Base-by-base conservation (phyloP, 2,113 vertebrate species). In the Eubucco bourcierii region DNA sequence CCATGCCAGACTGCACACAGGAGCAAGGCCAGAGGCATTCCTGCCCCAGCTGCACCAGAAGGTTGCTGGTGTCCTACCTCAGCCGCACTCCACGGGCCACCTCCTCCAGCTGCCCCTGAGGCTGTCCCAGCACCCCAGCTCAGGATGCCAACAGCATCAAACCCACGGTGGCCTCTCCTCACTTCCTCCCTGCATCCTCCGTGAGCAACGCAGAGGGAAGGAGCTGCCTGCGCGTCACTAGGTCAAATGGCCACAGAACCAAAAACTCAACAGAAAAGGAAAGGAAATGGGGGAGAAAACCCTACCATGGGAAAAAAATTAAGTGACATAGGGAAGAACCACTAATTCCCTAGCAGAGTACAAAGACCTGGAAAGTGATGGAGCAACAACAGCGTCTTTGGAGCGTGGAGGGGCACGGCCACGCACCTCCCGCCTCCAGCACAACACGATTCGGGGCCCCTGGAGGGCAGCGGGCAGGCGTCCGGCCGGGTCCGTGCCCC, bases 361-460 rank as follows among this genome's bases (percentile, higher is more conserved):
- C 92, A 66, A 94, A 95, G 95, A 95, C 82, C 97, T 93, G 95
- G 91, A 93, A 87, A 68, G 34, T 88, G 94, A 91, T 90, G 97
- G 97, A 96, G 97, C 88, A 85, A 96, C 96, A 90, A 95, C 87
- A 94, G 94, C 95, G 94, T 98, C 98, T 98, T 97, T 98, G 97
- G 97, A 97, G 97, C 84, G 44, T 89, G 71, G 96, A 96, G 97
- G 97, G 97, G 97, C 81, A 87, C 41, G 76, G 97, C 96, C 97
- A 90, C n/a, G 56, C 79, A 41, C 80, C 90, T 80, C 94, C 97
- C 76, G 70, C 90, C 97, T 95, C 91, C 68, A 94, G 95, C 95
- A 97, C 95, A 91, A 92, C 91, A 88, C 44, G 79, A 90, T 90
- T 87, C 88, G 23, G 88, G 95, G 96, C 94, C 95, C 95, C 8